Evolutionary conservation across 2,888 invertebrate species (phyloP).

Genomic region (Cantharis rufa): DNA sequence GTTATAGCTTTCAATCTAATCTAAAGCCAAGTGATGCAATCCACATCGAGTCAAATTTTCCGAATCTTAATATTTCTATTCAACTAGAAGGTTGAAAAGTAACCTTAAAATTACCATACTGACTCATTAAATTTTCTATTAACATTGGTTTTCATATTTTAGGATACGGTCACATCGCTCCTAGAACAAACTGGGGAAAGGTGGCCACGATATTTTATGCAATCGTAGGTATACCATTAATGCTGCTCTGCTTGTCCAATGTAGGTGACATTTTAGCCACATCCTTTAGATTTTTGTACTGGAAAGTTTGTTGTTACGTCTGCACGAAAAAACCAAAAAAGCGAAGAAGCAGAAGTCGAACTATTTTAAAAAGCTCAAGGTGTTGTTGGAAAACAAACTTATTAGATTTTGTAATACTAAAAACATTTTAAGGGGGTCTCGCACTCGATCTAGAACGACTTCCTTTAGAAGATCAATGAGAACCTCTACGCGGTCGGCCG

Average conservation of each 20-base stretch:
- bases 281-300: constrained; percentile 90
- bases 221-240: constrained; percentile 91
- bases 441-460: constrained; percentile 55
- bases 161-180: constrained; percentile 96
- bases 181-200: constrained; percentile 91
- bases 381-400: not conserved
- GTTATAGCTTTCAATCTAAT: not conserved
- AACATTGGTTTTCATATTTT: constrained; percentile 34
- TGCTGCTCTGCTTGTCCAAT: constrained; percentile 92
- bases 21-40: not conserved
- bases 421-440: not conserved
- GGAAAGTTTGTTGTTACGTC: constrained; percentile 89
- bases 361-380: constrained; percentile 25
- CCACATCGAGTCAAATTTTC: not conserved
- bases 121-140: not conserved
- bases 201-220: constrained; percentile 95
- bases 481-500: constrained; percentile 65
- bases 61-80: not conserved
- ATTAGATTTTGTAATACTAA: not conserved
- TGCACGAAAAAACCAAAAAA: constrained; percentile 79
- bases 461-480: constrained; percentile 63
- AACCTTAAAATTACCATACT: not conserved
- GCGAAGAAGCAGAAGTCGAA: constrained; percentile 48
- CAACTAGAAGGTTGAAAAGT: not conserved
- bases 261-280: constrained; percentile 94